Evolutionary conservation across 2,113 vertebrate genomes (phyloP).

Genomic region (Apteryx mantelli): DNA sequence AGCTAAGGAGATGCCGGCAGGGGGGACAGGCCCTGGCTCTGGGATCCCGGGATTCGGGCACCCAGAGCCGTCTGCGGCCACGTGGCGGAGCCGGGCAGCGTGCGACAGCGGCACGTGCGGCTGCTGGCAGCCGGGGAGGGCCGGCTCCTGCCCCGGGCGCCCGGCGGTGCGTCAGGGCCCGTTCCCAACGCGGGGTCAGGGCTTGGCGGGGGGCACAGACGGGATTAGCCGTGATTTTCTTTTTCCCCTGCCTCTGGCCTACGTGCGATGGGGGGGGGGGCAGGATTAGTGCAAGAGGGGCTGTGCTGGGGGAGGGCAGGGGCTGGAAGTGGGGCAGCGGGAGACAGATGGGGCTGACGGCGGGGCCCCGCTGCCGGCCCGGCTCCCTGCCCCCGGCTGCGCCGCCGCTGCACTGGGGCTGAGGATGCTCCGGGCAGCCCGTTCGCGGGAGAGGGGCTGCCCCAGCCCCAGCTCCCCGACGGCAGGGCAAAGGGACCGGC

Average conservation of each 20-base stretch:
- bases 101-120: no score
- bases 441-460: no score
- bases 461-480: no score
- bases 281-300: neutral
- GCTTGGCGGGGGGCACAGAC: neutral
- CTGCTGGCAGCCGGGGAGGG: no score
- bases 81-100: neutral
- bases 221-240: neutral
- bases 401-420: no score
- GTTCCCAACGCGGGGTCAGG: accelerated
- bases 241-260: neutral
- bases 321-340: neutral
- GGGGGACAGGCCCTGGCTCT: neutral
- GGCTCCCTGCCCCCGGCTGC: neutral
- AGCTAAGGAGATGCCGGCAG: accelerated
- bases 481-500: no score
- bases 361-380: neutral
- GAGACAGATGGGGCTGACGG: conserved; percentile 15
- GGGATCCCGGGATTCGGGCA: no score
- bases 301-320: neutral
- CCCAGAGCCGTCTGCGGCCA: neutral
- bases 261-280: accelerated
- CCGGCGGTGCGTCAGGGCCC: accelerated
- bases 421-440: no score
- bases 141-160: neutral